A percentile compares a stretch with the other conserved stretches of the same genome.
Conservation (phyloP, 2,113 vertebrate species). For the Takifugu bimaculatus region DNA sequence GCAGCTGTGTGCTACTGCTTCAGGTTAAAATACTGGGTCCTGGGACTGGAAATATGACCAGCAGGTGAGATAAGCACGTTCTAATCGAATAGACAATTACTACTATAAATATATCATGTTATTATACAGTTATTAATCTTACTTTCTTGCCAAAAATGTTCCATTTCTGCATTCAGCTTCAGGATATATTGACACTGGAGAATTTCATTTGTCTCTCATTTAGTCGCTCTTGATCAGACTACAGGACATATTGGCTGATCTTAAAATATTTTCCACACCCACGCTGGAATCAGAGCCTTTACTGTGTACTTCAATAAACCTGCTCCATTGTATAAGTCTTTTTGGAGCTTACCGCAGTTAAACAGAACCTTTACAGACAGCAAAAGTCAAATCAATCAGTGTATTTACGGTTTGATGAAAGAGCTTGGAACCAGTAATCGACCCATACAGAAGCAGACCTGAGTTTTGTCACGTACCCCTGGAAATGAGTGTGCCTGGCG, state of each 20-base stretch:
- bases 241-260: slow-evolving; percentile 14
- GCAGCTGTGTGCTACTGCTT: not conserved
- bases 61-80: too few species aligned
- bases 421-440: slow-evolving; percentile 16
- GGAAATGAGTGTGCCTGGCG: slow-evolving; percentile 4
- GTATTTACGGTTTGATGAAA: slow-evolving; percentile 1
- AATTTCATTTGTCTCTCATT: not conserved
- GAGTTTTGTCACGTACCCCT: slow-evolving; percentile 47
- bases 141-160: too few species aligned
- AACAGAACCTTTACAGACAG: not conserved
- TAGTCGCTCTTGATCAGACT: slow-evolving; percentile 15
- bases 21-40: not conserved
- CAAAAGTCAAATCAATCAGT: slow-evolving; percentile 31
- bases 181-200: too few species aligned
- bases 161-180: too few species aligned
- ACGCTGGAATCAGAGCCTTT: slow-evolving; percentile 8
- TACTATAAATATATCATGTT: too few species aligned
- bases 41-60: not conserved
- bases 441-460: slow-evolving; percentile 29
- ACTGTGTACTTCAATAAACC: slow-evolving; percentile 1
- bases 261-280: slow-evolving; percentile 17
- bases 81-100: too few species aligned
- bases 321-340: slow-evolving; percentile 1
- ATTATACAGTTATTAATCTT: too few species aligned
- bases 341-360: not conserved